A percentile compares a stretch with the other conserved stretches of the same genome.
Conservation (phyloP, 2,113 vertebrate species). For the Thalassarche chlororhynchos region DNA sequence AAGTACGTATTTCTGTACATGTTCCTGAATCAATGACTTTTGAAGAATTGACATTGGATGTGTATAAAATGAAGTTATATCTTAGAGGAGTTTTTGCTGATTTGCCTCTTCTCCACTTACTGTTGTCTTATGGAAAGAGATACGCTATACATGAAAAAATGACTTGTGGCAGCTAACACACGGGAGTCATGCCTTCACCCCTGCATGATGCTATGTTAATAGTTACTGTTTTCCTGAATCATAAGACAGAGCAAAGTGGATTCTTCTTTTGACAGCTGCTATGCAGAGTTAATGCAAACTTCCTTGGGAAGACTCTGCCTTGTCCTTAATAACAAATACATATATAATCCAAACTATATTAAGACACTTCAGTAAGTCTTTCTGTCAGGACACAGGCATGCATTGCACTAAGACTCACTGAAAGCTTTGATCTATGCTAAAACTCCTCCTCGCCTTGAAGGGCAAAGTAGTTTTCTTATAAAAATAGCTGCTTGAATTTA, state of each 20-base stretch:
- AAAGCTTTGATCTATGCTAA: not conserved
- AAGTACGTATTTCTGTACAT: not conserved
- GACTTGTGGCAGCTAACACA: rapidly evolving
- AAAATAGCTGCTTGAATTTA: not conserved
- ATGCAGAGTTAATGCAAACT: not conserved
- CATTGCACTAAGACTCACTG: not conserved
- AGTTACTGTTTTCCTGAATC: not conserved
- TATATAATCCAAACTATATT: not conserved
- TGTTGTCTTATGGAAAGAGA: not conserved
- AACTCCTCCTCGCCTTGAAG: not conserved
- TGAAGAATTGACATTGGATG: rapidly evolving
- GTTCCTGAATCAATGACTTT: not conserved
- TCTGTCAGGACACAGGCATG: not conserved
- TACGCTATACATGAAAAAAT: not conserved
- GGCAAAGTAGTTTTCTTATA: not conserved
- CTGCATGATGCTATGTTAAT: not conserved
- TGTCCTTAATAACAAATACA: not conserved
- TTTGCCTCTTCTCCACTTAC: not conserved
- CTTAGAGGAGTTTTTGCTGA: not conserved
- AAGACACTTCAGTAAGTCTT: not conserved
- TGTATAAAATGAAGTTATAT: not conserved
- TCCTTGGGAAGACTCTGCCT: not conserved
- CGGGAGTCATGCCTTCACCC: not conserved
- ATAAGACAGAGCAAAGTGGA: not conserved
- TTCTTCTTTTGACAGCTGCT: not conserved